A percentile compares a stretch with the other conserved stretches of the same genome.
Conservation (phyloP, 2,888 invertebrate genomes). For the Calliscelio sp. region DNA sequence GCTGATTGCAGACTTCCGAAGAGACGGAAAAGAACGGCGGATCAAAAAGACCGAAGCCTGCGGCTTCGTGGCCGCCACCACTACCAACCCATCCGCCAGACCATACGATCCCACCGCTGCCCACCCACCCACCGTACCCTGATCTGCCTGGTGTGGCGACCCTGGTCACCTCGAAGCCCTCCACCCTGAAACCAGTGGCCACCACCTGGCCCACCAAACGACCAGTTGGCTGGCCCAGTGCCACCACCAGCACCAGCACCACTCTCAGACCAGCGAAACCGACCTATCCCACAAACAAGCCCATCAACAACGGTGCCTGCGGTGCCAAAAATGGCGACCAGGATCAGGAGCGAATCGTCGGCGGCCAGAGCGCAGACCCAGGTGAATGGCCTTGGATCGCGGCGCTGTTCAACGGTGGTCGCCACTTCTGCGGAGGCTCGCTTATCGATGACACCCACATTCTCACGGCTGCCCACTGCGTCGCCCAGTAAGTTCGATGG, state of each 20-base stretch:
- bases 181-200: constrained; percentile 81
- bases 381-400: constrained; percentile 96
- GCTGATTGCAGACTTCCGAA: constrained; percentile 51
- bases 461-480: constrained; percentile 95
- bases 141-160: constrained; percentile 76
- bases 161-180: constrained; percentile 80
- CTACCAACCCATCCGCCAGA: constrained; percentile 89
- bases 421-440: constrained; percentile 96
- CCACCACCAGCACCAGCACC: constrained; percentile 56
- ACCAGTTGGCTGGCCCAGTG: constrained; percentile 74
- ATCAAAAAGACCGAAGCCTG: constrained; percentile 75
- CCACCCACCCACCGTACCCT: constrained; percentile 83
- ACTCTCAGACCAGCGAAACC: constrained; percentile 71
- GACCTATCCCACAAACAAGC: constrained; percentile 54
- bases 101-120: constrained; percentile 64
- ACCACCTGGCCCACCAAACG: constrained; percentile 85
- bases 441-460: constrained; percentile 93
- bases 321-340: constrained; percentile 93
- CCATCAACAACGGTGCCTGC: constrained; percentile 87
- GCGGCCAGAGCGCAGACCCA: constrained; percentile 92
- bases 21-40: constrained; percentile 67
- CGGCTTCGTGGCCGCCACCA: constrained; percentile 89
- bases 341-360: constrained; percentile 94
- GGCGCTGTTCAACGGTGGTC: constrained; percentile 92
- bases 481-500: constrained; percentile 94